Evolutionary conservation across 2,797 vertebrate species (phyloP).

Genomic region (Triplophysa yarkandensis): DNA sequence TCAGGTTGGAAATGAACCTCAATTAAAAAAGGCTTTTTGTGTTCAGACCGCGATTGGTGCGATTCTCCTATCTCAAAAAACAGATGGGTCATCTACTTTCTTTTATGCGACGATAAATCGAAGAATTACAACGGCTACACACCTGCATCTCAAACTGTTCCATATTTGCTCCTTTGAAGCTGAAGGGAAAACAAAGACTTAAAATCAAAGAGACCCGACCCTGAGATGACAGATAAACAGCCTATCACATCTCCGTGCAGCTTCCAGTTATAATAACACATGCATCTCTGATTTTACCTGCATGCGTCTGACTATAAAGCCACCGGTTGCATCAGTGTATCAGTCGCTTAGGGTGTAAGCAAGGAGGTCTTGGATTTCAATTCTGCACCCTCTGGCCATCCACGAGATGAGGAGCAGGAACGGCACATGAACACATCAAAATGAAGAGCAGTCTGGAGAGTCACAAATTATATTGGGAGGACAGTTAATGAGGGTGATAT

Average conservation of each 20-base stretch:
- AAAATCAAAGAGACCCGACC: conserved; percentile 60
- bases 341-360: conserved; percentile 44
- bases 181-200: conserved; percentile 52
- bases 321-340: conserved; percentile 72
- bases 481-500: conserved; percentile 40
- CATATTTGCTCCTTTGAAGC: conserved; percentile 59
- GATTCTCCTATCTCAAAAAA: conserved; percentile 7
- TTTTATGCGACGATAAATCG: conserved; percentile 55
- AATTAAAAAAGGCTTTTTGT: no score
- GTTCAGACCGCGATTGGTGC: background rate
- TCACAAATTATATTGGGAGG: conserved; percentile 25
- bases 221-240: conserved; percentile 59
- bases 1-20: background rate
- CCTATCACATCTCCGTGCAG: conserved; percentile 46
- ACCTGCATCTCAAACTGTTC: conserved; percentile 61
- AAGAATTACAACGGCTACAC: conserved; percentile 48
- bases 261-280: conserved; percentile 38
- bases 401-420: conserved; percentile 28
- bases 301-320: conserved; percentile 36
- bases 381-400: conserved; percentile 33
- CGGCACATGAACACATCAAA: conserved; percentile 3
- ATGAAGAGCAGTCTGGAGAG: conserved; percentile 40
- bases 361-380: conserved; percentile 27
- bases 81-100: conserved; percentile 17
- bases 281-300: conserved; percentile 14